Conservation (phyloP, 2,113 vertebrate genomes). For the Oophaga pumilio region DNA sequence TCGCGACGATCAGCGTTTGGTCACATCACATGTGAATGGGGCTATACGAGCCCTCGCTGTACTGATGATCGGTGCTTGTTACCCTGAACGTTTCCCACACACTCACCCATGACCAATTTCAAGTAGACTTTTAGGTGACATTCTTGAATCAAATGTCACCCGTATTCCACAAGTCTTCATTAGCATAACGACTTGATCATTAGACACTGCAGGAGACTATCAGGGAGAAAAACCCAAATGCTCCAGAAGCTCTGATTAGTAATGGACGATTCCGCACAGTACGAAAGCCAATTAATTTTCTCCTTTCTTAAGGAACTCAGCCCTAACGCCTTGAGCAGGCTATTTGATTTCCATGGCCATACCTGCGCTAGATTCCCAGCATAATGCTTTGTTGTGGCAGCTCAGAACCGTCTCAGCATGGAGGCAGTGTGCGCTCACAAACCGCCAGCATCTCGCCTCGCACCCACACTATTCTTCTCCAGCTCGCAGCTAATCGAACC, state of each 20-base stretch:
- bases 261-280: background rate
- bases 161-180: background rate
- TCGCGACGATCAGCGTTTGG: too few species aligned
- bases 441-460: slow-evolving; percentile 3
- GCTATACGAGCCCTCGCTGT: too few species aligned
- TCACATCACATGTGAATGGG: too few species aligned
- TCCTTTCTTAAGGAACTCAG: background rate
- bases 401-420: slow-evolving; percentile 39
- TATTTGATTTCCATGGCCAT: background rate
- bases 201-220: background rate
- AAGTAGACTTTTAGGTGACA: background rate
- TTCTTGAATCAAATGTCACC: background rate
- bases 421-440: slow-evolving; percentile 43
- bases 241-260: background rate
- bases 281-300: background rate
- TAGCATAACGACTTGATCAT: background rate
- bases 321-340: background rate
- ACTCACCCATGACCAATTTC: too few species aligned
- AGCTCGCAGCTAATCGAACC: slow-evolving; percentile 28
- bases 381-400: slow-evolving; percentile 32
- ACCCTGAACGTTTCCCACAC: too few species aligned
- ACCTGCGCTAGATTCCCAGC: background rate
- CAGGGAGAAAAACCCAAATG: background rate
- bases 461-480: background rate
- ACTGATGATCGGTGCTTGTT: too few species aligned